Conservation (phyloP, 2,113 vertebrate species). For the Sula dactylatra region DNA sequence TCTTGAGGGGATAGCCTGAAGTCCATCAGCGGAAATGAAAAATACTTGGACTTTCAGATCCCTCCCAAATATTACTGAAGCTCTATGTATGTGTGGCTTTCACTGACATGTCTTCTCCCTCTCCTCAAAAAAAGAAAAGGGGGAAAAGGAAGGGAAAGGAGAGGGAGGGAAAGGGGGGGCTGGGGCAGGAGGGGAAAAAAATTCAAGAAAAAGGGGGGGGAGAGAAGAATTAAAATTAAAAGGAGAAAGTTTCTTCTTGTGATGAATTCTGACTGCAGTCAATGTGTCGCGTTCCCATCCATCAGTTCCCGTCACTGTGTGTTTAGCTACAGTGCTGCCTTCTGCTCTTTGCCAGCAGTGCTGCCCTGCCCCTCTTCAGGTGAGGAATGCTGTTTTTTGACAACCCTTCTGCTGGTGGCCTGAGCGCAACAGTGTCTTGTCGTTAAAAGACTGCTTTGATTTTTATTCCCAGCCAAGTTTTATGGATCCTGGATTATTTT, state of each 20-base stretch:
- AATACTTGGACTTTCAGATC: not conserved
- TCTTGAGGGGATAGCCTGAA: not conserved
- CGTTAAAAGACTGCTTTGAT: not conserved
- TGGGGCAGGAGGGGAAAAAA: too few relatives aligned
- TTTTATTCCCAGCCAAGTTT: not conserved
- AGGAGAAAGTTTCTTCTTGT: not conserved
- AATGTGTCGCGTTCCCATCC: not conserved
- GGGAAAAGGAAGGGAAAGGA: too few relatives aligned
- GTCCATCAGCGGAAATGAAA: not conserved
- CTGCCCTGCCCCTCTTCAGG: not conserved
- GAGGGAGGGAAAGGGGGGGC: too few relatives aligned
- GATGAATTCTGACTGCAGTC: not conserved
- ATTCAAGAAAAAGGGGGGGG: too few relatives aligned
- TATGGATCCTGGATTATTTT: not conserved
- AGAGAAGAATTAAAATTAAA: not conserved
- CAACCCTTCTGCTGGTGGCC: not conserved
- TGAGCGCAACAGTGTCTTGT: not conserved
- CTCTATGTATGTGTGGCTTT: not conserved
- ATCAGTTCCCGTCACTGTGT: not conserved
- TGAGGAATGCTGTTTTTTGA: not conserved
- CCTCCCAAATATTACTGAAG: not conserved
- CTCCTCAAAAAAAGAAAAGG: not conserved
- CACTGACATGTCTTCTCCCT: not conserved
- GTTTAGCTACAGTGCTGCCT: rapidly evolving
- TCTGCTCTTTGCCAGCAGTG: rapidly evolving